phyloP scores from a whole-genome alignment of 2,113 vertebrate genomes.

The Uropsilus gracilis region DNA sequence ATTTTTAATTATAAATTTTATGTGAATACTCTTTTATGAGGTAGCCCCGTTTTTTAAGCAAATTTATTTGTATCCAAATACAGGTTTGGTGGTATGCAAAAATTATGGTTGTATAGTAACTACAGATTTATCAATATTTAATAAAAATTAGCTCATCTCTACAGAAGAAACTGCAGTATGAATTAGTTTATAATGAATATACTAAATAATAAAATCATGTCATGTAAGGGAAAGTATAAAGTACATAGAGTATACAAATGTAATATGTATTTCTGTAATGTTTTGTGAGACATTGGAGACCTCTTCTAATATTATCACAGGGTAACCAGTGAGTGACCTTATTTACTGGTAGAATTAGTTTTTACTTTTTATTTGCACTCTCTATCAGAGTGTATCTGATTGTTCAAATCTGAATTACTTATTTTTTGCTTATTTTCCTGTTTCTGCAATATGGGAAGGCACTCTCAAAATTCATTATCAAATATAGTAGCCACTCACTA shows the following conservation, averaged over 20 bases:
- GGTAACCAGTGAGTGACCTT: background rate
- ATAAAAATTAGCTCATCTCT: background rate
- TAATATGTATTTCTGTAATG: background rate
- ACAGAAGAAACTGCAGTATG: slow-evolving; percentile 14
- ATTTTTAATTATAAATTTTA: slow-evolving; percentile 47
- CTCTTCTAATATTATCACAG: background rate
- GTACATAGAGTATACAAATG: background rate
- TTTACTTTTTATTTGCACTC: background rate
- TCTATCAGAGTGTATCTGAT: background rate
- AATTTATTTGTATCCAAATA: slow-evolving; percentile 34
- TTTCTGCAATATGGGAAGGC: background rate
- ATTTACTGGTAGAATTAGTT: background rate
- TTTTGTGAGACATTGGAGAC: background rate
- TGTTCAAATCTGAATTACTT: background rate
- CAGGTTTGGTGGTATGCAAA: background rate
- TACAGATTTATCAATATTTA: background rate
- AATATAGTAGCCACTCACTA: background rate
- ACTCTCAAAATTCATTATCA: background rate
- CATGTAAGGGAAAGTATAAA: slow-evolving; percentile 6
- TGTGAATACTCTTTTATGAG: background rate
- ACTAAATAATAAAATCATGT: background rate
- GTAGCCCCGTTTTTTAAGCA: background rate
- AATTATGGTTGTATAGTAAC: background rate
- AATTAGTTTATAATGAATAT: slow-evolving; percentile 23
- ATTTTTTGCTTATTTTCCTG: background rate